Conservation (phyloP, 2,797 vertebrate species). For the Phrynocephalus vlangalii region DNA sequence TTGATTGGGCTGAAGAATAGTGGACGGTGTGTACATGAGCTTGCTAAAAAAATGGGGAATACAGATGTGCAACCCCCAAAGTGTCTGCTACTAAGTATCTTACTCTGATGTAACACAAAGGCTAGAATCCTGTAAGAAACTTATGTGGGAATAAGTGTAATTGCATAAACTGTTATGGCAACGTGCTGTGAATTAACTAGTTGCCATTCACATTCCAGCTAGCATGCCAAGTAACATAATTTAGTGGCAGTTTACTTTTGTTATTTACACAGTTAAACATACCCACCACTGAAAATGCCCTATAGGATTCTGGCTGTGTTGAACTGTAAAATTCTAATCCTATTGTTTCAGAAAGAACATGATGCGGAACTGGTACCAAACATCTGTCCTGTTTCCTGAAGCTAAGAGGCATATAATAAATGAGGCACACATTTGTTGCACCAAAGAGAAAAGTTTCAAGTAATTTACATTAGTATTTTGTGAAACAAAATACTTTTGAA, state of each 20-base stretch:
- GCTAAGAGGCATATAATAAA: background rate
- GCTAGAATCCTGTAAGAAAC: too few relatives aligned
- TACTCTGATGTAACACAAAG: background rate
- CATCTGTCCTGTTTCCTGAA: background rate
- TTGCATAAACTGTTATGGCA: too few relatives aligned
- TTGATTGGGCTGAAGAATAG: constrained; percentile 11
- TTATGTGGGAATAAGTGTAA: too few relatives aligned
- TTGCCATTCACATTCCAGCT: too few relatives aligned
- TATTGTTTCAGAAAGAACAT: background rate
- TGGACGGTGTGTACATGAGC: background rate
- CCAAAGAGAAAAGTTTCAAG: background rate
- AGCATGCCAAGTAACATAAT: too few relatives aligned
- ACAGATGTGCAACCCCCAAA: background rate
- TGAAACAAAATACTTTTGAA: constrained; percentile 1
- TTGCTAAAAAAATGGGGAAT: background rate
- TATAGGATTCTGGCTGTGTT: too few relatives aligned
- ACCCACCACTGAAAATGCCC: too few relatives aligned
- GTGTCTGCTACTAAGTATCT: background rate
- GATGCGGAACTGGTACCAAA: background rate
- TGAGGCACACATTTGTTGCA: background rate
- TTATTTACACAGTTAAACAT: too few relatives aligned
- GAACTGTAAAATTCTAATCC: background rate
- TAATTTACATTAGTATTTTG: background rate
- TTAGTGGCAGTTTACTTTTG: too few relatives aligned
- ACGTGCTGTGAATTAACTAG: too few relatives aligned